Evolutionary conservation across 2,113 vertebrate genomes (phyloP).

Genomic region (Nycticorax nycticorax): DNA sequence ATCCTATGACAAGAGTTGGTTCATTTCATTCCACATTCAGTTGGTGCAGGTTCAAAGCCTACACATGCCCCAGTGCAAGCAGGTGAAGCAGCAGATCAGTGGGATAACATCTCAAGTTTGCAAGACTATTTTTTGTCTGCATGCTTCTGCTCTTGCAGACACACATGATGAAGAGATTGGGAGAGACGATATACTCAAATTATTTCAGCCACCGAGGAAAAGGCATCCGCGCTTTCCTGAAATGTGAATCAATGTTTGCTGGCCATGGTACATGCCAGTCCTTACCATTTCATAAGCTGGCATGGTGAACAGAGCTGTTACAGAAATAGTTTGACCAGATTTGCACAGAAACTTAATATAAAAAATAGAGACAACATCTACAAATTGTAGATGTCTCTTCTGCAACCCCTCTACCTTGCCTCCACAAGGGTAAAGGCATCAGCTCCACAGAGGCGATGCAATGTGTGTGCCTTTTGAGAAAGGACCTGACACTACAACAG

Average conservation of each 20-base stretch:
- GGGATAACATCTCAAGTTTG: not conserved
- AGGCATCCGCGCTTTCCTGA: not conserved
- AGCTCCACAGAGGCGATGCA: not conserved
- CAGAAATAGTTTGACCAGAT: not conserved
- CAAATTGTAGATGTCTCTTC: not conserved
- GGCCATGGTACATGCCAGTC: no score
- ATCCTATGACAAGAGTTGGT: not conserved
- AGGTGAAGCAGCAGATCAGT: not conserved
- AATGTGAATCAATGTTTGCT: not conserved
- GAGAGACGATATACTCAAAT: not conserved
- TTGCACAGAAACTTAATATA: not conserved
- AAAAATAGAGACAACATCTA: not conserved
- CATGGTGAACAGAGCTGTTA: not conserved
- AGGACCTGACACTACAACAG: not conserved
- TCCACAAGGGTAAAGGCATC: not conserved
- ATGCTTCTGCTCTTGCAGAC: not conserved
- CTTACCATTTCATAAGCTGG: not conserved
- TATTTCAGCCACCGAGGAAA: not conserved
- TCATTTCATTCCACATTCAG: not conserved
- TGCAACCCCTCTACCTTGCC: not conserved
- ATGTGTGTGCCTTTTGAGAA: not conserved
- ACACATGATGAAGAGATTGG: accelerated
- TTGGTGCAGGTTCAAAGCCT: not conserved
- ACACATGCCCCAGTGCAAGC: not conserved
- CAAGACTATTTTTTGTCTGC: not conserved